Percentiles rank a stretch among this genome's conserved stretches.
phyloP scores from a whole-genome alignment of 53 echinoderm and acorn worm species.

The Zoroaster sp. region DNA sequence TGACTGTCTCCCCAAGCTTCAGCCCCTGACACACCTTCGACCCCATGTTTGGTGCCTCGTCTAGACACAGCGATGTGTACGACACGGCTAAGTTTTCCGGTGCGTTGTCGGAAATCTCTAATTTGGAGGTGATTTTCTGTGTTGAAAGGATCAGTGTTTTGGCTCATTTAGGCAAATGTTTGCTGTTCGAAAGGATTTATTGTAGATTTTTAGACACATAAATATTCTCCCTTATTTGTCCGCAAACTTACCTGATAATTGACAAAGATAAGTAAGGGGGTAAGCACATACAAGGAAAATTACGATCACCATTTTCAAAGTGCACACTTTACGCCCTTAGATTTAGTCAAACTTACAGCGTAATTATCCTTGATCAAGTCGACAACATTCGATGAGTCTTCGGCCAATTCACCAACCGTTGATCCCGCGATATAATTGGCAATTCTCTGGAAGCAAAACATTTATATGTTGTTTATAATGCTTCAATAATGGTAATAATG shows the following conservation, averaged over 20 bases:
- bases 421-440: slow-evolving; percentile 81
- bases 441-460: slow-evolving; percentile 49
- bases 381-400: slow-evolving; percentile 83
- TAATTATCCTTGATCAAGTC: slow-evolving; percentile 83
- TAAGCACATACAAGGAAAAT: no score
- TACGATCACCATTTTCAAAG: no score
- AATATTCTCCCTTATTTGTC: no score
- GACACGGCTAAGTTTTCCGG: slow-evolving; percentile 78
- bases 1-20: slow-evolving; percentile 82
- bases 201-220: no score
- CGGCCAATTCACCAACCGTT: slow-evolving; percentile 70
- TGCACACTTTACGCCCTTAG: no score
- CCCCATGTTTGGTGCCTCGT: slow-evolving; percentile 43
- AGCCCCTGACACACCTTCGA: slow-evolving; percentile 86
- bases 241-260: no score
- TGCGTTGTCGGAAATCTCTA: slow-evolving; percentile 83
- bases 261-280: no score
- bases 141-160: background rate
- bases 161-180: no score
- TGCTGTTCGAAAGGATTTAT: no score
- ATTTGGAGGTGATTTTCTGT: slow-evolving; percentile 94
- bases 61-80: slow-evolving; percentile 80
- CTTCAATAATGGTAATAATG: no score
- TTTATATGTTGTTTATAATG: no score
- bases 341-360: slow-evolving; percentile 56